Percentiles rank a stretch among this genome's conserved stretches.
Evolutionary conservation across 2,113 vertebrate genomes (phyloP).

Genomic region (Astatoreochromis straeleni): DNA sequence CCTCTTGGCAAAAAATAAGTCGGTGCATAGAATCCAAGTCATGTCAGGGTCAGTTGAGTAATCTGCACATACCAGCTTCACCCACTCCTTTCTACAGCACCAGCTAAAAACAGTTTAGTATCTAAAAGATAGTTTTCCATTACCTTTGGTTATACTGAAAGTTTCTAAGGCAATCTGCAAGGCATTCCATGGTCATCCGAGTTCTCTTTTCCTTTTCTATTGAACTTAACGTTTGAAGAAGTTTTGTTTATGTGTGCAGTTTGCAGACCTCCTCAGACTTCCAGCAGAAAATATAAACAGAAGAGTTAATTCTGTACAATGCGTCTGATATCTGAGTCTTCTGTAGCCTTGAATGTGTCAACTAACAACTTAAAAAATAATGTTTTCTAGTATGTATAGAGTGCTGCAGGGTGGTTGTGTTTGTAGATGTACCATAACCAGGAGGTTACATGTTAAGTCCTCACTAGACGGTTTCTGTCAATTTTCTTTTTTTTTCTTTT

Average conservation of each 20-base stretch:
- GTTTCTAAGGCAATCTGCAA: background rate
- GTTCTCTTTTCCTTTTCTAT: background rate
- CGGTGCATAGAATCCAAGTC: background rate
- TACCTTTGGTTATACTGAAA: background rate
- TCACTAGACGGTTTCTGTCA: background rate
- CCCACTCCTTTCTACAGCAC: background rate
- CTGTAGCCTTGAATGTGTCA: background rate
- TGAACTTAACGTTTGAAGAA: background rate
- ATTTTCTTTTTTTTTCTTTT: background rate
- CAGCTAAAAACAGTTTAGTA: background rate
- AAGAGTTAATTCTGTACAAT: background rate
- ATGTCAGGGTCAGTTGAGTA: slow-evolving; percentile 2
- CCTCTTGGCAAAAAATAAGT: background rate
- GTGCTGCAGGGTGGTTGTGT: background rate
- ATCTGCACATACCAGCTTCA: background rate
- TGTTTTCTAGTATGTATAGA: background rate
- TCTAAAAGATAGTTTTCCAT: background rate
- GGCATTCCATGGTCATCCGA: background rate
- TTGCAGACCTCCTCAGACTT: background rate
- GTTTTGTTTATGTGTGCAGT: background rate
- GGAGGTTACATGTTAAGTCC: background rate
- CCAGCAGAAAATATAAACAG: background rate
- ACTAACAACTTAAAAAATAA: background rate
- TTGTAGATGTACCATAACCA: background rate
- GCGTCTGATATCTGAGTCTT: background rate